Evolutionary conservation across 2,797 vertebrate species (phyloP).

Genomic region (Pseudotriccus pelzelni): DNA sequence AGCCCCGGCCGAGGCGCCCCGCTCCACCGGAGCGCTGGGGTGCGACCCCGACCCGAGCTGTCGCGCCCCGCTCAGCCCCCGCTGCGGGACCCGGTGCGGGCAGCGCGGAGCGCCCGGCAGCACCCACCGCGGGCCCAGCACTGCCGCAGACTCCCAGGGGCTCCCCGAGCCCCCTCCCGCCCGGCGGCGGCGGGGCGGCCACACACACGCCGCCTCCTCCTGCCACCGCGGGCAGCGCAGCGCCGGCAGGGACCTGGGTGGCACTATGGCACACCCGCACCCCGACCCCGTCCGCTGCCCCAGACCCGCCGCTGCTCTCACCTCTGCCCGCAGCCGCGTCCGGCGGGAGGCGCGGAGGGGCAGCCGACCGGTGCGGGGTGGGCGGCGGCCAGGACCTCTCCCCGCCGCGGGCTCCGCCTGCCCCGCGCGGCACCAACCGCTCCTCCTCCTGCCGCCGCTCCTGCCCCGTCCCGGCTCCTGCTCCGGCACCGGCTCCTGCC

Average conservation of each 20-base stretch:
- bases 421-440: neutral
- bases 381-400: neutral
- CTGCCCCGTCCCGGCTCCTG: neutral
- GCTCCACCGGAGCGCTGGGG: neutral
- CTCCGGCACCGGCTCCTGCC: neutral
- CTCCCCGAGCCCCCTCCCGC: neutral
- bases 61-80: neutral
- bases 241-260: neutral
- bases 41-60: neutral
- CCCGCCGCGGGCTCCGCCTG: neutral
- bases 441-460: neutral
- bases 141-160: too few relatives aligned
- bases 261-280: neutral
- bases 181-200: neutral
- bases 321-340: neutral
- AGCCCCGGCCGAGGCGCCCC: fast-evolving
- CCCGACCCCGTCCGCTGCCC: neutral
- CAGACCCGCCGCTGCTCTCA: neutral
- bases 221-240: neutral
- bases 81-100: neutral
- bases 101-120: neutral
- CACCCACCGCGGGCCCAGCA: neutral
- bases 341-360: neutral
- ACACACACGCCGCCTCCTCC: neutral
- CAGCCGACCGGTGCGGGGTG: neutral